Conservation (phyloP, 2,888 invertebrate species). For the Stegophylla sp. region DNA sequence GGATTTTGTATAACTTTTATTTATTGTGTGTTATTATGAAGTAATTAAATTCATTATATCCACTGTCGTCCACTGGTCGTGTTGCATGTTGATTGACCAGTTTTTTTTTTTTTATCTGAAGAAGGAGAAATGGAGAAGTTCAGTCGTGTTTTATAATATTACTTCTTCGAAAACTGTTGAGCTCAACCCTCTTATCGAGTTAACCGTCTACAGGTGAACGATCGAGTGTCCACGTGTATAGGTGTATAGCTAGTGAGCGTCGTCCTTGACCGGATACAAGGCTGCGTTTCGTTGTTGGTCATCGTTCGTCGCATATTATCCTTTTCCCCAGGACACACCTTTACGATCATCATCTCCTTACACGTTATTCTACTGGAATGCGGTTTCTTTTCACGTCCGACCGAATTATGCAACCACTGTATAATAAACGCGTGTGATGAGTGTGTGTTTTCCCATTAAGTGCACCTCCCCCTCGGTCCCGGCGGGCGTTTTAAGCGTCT, state of each 20-base stretch:
- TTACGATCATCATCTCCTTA: conserved; percentile 3
- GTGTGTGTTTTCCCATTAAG: conserved; percentile 15
- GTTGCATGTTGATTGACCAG: neutral
- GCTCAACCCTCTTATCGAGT: conserved; percentile 5
- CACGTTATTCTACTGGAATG: conserved; percentile 33
- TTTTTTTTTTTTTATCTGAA: neutral
- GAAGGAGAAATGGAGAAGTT: too few species aligned
- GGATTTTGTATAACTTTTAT: neutral
- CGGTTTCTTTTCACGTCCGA: conserved; percentile 51
- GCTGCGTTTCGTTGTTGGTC: conserved; percentile 39
- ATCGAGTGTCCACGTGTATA: conserved; percentile 26
- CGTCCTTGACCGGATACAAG: conserved; percentile 57
- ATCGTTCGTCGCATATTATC: conserved; percentile 25
- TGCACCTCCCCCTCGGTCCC: conserved; percentile 15
- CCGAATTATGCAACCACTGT: conserved; percentile 44
- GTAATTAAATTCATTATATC: neutral
- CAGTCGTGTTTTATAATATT: neutral
- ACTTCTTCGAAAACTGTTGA: neutral
- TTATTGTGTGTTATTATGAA: neutral
- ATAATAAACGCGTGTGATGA: conserved; percentile 11
- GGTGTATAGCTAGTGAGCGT: neutral
- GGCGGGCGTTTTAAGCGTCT: conserved; percentile 11
- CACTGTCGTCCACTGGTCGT: neutral
- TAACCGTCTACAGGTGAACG: conserved; percentile 32
- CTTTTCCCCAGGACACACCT: conserved; percentile 42